Base-by-base conservation (phyloP, 2,797 vertebrate species). In the Neosalanx taihuensis region DNA sequence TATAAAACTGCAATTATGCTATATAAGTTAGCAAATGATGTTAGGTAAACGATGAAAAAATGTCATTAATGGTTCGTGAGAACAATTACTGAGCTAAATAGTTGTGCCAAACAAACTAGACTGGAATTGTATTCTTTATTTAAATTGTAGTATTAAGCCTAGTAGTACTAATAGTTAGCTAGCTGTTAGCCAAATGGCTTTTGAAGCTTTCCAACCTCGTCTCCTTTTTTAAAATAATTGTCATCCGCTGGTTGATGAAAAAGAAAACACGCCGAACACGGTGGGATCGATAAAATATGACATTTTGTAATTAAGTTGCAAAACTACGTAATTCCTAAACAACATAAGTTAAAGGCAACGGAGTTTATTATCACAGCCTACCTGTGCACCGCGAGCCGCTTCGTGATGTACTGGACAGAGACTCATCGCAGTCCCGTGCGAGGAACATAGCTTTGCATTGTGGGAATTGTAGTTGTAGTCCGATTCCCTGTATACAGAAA, bases 381-480 rank as follows among this genome's bases (percentile, higher is more conserved):
- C 51, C 51, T 56, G 51, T 61, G 30, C n/a, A 26, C 5, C 51
- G 63, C 20, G 20, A 41, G n/a, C n/a, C 4, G 23, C n/a, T 41
- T 41, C 4, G 33, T 46, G 23, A 30, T 61, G 13, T 12, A 37
- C 18, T 10, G 33, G 33, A n/a, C 33, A 13, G 9, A 31, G 62
- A 4, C 9, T 9, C n/a, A 33, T 37, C 35, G n/a, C 12, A 65
- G 41, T 79, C 77, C 61, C 46, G 76, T 75, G 74, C 29, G 53
- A 76, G 62, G 15, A 49, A 65, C 1, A 51, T 84, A 12, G 41
- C n/a, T 83, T 63, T 0, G 29, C 1, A 26, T 67, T 3, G 4
- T 56, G 4, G 51, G 70, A 15, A 37, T 69, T 85, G 93, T 90
- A 92, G 91, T 93, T 86, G 37, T 17, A 7, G 4, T 1, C 3